A percentile compares a stretch with the other conserved stretches of the same genome.
phyloP scores from a whole-genome alignment of 53 echinoderm and acorn worm species.

The Hippasteria phrygiana region DNA sequence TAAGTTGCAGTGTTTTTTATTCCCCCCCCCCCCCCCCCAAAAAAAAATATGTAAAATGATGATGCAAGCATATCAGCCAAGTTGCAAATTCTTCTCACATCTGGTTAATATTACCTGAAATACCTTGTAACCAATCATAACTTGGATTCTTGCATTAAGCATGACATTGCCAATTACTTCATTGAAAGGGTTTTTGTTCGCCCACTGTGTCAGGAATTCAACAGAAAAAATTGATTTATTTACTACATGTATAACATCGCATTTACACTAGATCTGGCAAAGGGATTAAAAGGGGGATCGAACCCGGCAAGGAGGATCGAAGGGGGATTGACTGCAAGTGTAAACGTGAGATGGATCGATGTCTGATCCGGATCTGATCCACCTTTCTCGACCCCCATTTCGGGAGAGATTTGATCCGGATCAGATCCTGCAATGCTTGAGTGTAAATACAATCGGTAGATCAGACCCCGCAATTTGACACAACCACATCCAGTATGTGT shows the following conservation, averaged over 20 bases:
- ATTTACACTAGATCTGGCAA: too few species aligned
- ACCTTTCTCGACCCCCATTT: too few species aligned
- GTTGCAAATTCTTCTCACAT: constrained; percentile 17
- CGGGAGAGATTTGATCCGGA: too few species aligned
- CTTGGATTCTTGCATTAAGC: neutral
- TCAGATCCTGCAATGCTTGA: too few species aligned
- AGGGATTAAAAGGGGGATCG: too few species aligned
- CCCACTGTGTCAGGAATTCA: constrained; percentile 43
- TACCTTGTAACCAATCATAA: constrained; percentile 10
- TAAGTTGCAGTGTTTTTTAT: neutral
- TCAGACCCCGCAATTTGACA: too few species aligned
- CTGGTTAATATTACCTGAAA: constrained; percentile 12
- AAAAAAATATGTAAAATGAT: neutral
- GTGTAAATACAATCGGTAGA: too few species aligned
- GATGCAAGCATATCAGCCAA: neutral
- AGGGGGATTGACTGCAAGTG: too few species aligned
- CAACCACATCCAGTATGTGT: too few species aligned
- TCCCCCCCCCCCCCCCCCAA: neutral
- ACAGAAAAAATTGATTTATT: neutral
- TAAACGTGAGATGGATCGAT: too few species aligned
- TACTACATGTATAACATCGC: neutral
- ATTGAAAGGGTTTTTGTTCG: neutral
- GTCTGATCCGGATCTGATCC: too few species aligned
- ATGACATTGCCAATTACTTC: constrained; percentile 38
- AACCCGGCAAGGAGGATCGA: too few species aligned